phyloP scores from a whole-genome alignment of 2,113 vertebrate species.

The Talpa occidentalis region DNA sequence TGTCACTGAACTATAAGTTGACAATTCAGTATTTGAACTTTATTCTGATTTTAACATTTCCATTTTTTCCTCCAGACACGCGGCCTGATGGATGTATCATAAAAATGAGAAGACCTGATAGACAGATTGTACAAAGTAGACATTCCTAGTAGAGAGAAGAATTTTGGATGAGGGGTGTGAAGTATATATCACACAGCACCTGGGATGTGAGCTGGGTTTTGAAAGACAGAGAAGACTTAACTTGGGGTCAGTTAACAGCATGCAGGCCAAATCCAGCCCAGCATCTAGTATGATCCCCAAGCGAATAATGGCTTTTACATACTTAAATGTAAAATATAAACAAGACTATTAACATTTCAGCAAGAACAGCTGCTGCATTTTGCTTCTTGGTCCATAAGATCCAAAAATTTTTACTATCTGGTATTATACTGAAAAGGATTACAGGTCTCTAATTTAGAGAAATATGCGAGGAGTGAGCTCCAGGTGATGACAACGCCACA shows the following conservation, averaged over 20 bases:
- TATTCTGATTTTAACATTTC: slow-evolving; percentile 44
- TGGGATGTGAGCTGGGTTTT: background rate
- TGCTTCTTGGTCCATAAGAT: background rate
- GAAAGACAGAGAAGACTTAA: slow-evolving; percentile 15
- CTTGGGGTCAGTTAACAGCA: background rate
- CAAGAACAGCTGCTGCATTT: background rate
- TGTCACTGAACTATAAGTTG: background rate
- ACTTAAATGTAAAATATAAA: slow-evolving; percentile 42
- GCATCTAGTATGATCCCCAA: background rate
- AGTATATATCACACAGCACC: background rate
- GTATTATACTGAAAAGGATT: background rate
- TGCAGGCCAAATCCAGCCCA: background rate
- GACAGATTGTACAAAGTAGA: background rate
- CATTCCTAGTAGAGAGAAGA: background rate
- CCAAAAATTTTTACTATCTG: slow-evolving; percentile 4
- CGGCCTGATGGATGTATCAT: background rate
- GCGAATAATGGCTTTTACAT: background rate
- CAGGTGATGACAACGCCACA: background rate
- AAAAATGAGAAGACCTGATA: background rate
- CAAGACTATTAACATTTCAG: background rate
- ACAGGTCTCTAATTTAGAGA: background rate
- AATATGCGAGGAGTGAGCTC: background rate
- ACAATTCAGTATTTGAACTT: slow-evolving; percentile 4
- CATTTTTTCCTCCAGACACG: background rate
- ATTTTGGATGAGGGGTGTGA: background rate